These are phyloP conservation scores for Daboia siamensis DNA, from an alignment of 2,113 vertebrate genomes.

Conservation along the genomic window DNA sequence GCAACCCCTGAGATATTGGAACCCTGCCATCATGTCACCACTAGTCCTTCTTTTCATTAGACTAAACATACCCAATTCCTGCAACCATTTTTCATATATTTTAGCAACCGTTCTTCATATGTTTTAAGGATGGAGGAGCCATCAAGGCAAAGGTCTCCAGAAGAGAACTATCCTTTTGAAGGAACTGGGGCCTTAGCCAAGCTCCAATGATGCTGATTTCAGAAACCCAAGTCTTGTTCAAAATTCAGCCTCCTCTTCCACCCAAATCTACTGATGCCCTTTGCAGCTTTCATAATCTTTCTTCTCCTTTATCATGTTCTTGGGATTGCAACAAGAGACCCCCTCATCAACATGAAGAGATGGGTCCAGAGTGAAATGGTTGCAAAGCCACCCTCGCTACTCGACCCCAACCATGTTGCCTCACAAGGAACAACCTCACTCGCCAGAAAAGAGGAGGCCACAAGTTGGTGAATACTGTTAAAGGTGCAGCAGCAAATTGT, in stretches of 20 bases:
- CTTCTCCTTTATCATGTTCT: not conserved
- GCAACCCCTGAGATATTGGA: not conserved
- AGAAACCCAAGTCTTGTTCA: not conserved
- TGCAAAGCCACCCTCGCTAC: not conserved
- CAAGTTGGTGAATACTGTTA: not conserved
- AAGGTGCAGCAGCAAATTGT: not conserved
- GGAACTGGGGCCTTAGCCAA: not conserved
- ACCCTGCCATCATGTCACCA: rapidly evolving
- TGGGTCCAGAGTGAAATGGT: not conserved
- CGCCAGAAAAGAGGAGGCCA: not conserved
- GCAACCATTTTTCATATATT: not conserved
- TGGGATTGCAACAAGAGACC: not conserved
- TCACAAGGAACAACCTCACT: too few species aligned
- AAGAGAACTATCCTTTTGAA: not conserved
- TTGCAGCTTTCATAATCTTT: not conserved
- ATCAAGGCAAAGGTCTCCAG: not conserved
- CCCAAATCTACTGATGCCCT: not conserved
- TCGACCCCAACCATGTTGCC: not conserved
- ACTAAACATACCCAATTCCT: not conserved
- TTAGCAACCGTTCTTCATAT: not conserved
- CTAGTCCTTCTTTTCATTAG: not conserved
- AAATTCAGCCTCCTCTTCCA: not conserved
- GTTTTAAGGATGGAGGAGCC: not conserved
- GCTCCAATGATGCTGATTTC: not conserved
- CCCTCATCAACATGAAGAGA: not conserved